Evolutionary conservation across 2,888 invertebrate species (phyloP).

Genomic region (Cephus pulcher): DNA sequence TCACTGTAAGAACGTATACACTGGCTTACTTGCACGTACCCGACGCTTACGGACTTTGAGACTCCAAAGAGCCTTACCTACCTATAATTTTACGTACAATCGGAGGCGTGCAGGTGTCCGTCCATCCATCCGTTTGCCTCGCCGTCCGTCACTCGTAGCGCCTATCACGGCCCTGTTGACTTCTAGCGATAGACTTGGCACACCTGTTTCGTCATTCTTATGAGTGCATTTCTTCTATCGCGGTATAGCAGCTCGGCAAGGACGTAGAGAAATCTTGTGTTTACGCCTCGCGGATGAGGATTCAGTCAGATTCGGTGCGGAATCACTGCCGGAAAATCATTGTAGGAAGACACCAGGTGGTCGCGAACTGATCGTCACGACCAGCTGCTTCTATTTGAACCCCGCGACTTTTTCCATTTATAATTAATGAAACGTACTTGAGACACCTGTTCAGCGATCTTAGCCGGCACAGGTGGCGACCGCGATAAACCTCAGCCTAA

Average conservation of each 20-base stretch:
- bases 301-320: neutral
- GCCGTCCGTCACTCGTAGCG: slow-evolving; percentile 13
- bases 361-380: slow-evolving; percentile 5
- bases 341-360: neutral
- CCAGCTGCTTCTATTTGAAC: slow-evolving; percentile 21
- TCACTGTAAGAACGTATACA: neutral
- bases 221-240: neutral
- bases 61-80: slow-evolving; percentile 23
- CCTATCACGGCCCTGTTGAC: slow-evolving; percentile 24
- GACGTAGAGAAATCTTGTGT: neutral
- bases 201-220: slow-evolving; percentile 45
- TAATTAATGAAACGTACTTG: slow-evolving; percentile 56
- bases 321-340: neutral
- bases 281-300: neutral
- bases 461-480: slow-evolving; percentile 51
- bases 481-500: slow-evolving; percentile 37
- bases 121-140: slow-evolving; percentile 42
- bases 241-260: neutral
- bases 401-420: slow-evolving; percentile 43
- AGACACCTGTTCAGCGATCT: slow-evolving; percentile 56
- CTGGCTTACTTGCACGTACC: neutral
- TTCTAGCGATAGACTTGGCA: slow-evolving; percentile 46
- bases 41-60: slow-evolving; percentile 9
- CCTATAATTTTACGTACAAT: slow-evolving; percentile 52
- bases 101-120: slow-evolving; percentile 61